phyloP scores from a whole-genome alignment of 2,797 vertebrate genomes.

The Potorous gilbertii region DNA sequence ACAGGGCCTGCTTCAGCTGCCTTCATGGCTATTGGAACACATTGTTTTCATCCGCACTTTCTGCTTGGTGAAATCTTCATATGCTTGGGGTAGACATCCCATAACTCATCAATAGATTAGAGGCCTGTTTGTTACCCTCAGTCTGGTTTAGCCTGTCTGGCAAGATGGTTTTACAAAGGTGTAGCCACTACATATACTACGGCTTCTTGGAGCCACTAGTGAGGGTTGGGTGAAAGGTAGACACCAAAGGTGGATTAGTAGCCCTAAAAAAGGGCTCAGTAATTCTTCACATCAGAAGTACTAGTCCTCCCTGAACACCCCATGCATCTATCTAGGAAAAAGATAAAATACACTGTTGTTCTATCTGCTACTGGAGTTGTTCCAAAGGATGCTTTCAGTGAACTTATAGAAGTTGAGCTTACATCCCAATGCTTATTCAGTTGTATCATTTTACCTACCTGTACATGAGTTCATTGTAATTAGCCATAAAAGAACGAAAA shows the following conservation, averaged over 20 bases:
- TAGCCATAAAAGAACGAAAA: neutral
- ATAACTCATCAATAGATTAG: neutral
- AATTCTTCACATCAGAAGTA: neutral
- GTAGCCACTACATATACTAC: neutral
- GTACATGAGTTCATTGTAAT: neutral
- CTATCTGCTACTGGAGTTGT: neutral
- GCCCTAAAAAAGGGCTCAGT: neutral
- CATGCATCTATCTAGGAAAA: neutral
- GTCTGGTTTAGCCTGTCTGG: neutral
- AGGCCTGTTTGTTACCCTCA: neutral
- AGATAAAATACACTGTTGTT: neutral
- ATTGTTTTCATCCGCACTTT: no score
- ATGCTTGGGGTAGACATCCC: neutral
- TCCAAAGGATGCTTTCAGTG: neutral
- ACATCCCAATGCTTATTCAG: neutral
- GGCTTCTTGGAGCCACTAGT: neutral
- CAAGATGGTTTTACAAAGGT: neutral
- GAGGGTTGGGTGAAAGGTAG: neutral
- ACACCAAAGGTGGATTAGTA: neutral
- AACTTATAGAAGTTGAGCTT: neutral
- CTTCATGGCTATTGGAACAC: no score
- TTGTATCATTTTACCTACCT: neutral
- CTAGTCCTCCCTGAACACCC: neutral
- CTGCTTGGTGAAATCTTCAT: neutral
- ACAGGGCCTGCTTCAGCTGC: no score